phyloP scores from a whole-genome alignment of 1,140 invertebrate genomes.

The Watersipora subatra region DNA sequence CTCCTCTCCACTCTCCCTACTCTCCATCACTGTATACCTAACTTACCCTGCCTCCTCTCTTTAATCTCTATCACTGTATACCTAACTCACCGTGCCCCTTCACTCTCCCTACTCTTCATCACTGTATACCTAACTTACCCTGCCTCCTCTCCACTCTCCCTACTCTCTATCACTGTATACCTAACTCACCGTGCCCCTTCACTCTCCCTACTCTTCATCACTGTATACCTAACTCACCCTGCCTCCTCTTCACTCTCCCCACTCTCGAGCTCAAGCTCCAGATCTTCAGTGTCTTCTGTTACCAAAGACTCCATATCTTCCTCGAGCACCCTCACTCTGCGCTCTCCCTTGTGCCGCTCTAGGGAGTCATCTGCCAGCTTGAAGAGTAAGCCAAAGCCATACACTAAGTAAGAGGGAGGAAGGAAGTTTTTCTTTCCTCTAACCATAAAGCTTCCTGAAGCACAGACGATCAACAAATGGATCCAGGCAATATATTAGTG shows the following conservation, averaged over 20 bases:
- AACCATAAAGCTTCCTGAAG: constrained; percentile 86
- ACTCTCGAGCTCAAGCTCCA: constrained; percentile 15
- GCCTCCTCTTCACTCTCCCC: constrained; percentile 13
- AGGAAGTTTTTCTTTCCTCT: constrained; percentile 91
- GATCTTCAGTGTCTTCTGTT: constrained; percentile 16
- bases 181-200: constrained; percentile 29
- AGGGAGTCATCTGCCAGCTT: constrained; percentile 43
- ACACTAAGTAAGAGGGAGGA: constrained; percentile 72
- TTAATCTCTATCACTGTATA: constrained; percentile 4
- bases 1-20: not conserved
- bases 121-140: constrained; percentile 5
- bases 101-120: constrained; percentile 8
- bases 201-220: constrained; percentile 5
- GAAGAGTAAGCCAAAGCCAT: constrained; percentile 88
- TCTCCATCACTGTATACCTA: constrained; percentile 4
- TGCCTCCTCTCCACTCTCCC: constrained; percentile 27
- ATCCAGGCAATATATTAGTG: no score
- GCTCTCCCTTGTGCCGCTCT: constrained; percentile 35
- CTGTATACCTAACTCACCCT: no score
- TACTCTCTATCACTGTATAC: constrained; percentile 22
- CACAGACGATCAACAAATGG: no score
- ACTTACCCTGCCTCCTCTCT: constrained; percentile 8
- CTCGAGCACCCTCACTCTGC: constrained; percentile 29
- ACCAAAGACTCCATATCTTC: constrained; percentile 22
- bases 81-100: constrained; percentile 11